These are phyloP conservation scores for Rhamphomyia laevipes DNA, from an alignment of 2,888 invertebrate species.

Conservation along the genomic window DNA sequence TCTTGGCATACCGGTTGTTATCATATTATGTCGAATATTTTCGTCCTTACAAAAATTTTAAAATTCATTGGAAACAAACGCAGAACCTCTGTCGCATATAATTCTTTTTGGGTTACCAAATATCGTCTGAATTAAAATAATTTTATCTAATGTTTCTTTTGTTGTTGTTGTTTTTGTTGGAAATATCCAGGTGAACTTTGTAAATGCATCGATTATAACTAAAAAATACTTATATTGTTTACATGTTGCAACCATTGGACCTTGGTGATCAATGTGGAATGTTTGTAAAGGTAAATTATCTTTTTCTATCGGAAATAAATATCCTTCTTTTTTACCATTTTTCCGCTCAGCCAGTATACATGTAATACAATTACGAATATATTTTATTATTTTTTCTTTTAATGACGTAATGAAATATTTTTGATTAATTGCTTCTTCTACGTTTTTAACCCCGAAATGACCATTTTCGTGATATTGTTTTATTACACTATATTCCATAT, in stretches of 20 bases:
- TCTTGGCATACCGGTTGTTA: not conserved
- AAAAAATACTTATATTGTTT: slow-evolving; percentile 9
- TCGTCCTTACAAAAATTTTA: not conserved
- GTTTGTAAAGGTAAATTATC: slow-evolving; percentile 2
- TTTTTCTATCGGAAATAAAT: not conserved
- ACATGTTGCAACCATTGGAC: slow-evolving; percentile 9
- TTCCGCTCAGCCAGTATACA: not conserved
- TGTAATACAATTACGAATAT: not conserved
- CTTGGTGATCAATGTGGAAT: slow-evolving; percentile 7
- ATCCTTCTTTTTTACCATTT: slow-evolving; percentile 2
- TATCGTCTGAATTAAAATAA: slow-evolving; percentile 8
- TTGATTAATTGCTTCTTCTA: slow-evolving; percentile 3
- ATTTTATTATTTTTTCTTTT: not conserved
- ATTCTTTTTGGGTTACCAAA: slow-evolving; percentile 10
- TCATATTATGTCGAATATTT: not conserved
- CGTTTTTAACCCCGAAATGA: slow-evolving; percentile 1
- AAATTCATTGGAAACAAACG: not conserved
- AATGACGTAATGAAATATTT: too few species aligned
- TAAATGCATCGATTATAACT: slow-evolving; percentile 5
- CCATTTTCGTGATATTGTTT: slow-evolving; percentile 4
- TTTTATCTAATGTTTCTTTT: slow-evolving; percentile 7
- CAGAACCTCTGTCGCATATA: slow-evolving; percentile 2
- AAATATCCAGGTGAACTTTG: slow-evolving; percentile 3
- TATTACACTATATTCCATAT: not conserved
- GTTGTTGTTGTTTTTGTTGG: slow-evolving; percentile 4